Evolutionary conservation across 2,113 vertebrate genomes (phyloP).

Genomic region (Clarias gariepinus): DNA sequence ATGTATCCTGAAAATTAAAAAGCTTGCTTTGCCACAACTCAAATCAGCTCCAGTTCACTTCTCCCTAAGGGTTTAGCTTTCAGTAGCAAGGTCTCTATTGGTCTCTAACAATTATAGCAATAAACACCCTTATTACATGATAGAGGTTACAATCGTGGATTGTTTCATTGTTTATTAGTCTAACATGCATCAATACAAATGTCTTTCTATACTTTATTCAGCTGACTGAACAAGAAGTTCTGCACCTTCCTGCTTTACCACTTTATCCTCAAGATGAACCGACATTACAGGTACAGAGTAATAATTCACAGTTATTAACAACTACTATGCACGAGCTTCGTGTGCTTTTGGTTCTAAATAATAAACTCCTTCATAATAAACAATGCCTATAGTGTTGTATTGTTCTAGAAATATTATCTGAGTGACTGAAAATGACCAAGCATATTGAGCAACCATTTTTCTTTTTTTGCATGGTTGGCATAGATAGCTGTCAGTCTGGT

Average conservation of each 20-base stretch:
- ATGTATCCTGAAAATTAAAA: neutral
- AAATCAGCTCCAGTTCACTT: neutral
- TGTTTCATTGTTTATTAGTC: neutral
- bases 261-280: conserved; percentile 43
- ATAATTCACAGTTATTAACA: neutral
- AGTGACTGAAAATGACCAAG: neutral
- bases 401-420: neutral
- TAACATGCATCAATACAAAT: neutral
- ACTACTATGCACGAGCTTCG: neutral
- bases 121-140: neutral
- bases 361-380: neutral
- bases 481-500: neutral
- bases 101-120: too few species aligned
- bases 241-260: conserved; percentile 57
- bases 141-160: too few species aligned
- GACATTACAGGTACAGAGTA: conserved; percentile 62
- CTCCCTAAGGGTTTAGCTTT: neutral
- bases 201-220: conserved; percentile 59
- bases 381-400: neutral
- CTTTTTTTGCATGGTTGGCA: neutral
- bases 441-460: too few species aligned
- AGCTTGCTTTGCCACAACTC: neutral
- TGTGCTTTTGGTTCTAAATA: neutral
- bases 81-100: neutral
- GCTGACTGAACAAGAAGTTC: conserved; percentile 49